Evolutionary conservation across 2,888 invertebrate genomes (phyloP), one percentile per base, ranked within the genome.

Genomic region (Synanthedon andrenaeformis): DNA sequence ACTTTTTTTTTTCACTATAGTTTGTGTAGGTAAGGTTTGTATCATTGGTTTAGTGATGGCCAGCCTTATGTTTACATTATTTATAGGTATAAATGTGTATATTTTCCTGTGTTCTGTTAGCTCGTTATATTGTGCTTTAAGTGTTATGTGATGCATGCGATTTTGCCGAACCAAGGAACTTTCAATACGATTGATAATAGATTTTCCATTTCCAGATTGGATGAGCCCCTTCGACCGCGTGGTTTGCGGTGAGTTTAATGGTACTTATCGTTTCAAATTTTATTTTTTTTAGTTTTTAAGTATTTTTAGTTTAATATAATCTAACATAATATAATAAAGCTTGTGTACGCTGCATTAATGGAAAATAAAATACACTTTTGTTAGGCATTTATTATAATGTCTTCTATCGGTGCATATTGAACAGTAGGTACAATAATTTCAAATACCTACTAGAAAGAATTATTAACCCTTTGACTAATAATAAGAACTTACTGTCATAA

Each of bases 221-320:
- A 96, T 96, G 94, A 95, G 94, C 89, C 95, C 95, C 79, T 96
- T 95, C 89, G 95, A 96, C 90, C 92, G 95, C 89, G 95, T 96
- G 89, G 95, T 96, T 88, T 96, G 95, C 91, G 95, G 95, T 92
- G 94, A 95, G 94, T 95, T 94, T 82, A 92, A 92, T 91, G 93
- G 93, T 93, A 92, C 90, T 92, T 91, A 90, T 88, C 85, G 84
- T 89, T 89, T 89, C 82, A 83, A 82, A 79, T 88, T 89, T 88
- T 83, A 88, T 88, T 87, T 89, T 78, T 88, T 89, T 88, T 85
- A 83, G 77, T 83, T 85, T 35, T 73, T 83, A 86, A 86, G 80
- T 76, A 69, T 73, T 70, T 74, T 76, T 62, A 71, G 64, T 74
- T 72, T 64, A 35, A 8, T 10, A 35, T 35, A 35, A 35, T 35